These are phyloP conservation scores for Patella ulyssiponensis DNA, from an alignment of 2,888 invertebrate species.

Conservation along the genomic window DNA sequence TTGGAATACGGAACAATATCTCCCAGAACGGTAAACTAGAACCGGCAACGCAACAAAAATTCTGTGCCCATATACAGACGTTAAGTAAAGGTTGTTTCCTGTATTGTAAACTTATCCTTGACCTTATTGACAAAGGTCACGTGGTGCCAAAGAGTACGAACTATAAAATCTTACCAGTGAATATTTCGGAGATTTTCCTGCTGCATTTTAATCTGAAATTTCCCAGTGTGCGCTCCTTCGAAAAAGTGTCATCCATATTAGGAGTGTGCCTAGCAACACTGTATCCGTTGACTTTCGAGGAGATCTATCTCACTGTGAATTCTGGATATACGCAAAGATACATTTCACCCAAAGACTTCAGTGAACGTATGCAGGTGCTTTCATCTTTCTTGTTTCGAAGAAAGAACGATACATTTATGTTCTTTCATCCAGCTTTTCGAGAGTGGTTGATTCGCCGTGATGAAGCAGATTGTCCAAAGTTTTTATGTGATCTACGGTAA, in stretches of 20 bases:
- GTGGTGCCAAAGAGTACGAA: slow-evolving; percentile 93
- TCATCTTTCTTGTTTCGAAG: slow-evolving; percentile 91
- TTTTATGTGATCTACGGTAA: slow-evolving; percentile 88
- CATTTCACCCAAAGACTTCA: slow-evolving; percentile 91
- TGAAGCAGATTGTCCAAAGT: slow-evolving; percentile 84
- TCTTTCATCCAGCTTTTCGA: slow-evolving; percentile 97
- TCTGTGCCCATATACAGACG: slow-evolving; percentile 87
- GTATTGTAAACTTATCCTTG: slow-evolving; percentile 90
- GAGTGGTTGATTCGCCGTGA: slow-evolving; percentile 91
- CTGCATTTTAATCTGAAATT: slow-evolving; percentile 92
- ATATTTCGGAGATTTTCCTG: slow-evolving; percentile 80
- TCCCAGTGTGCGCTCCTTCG: slow-evolving; percentile 90
- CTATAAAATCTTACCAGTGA: slow-evolving; percentile 79
- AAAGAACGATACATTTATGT: slow-evolving; percentile 94
- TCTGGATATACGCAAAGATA: slow-evolving; percentile 85
- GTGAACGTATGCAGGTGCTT: slow-evolving; percentile 87
- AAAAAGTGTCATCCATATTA: slow-evolving; percentile 86
- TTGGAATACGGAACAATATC: slow-evolving; percentile 86
- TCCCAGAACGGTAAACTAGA: slow-evolving; percentile 66
- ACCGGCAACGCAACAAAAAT: slow-evolving; percentile 72
- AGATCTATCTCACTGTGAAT: slow-evolving; percentile 94
- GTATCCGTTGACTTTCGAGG: slow-evolving; percentile 89
- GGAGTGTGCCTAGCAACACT: slow-evolving; percentile 92
- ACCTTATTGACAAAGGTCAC: slow-evolving; percentile 91
- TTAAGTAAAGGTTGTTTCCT: slow-evolving; percentile 91